Evolutionary conservation across 1,140 invertebrate species (phyloP).

Genomic region (Danaus melanippus): DNA sequence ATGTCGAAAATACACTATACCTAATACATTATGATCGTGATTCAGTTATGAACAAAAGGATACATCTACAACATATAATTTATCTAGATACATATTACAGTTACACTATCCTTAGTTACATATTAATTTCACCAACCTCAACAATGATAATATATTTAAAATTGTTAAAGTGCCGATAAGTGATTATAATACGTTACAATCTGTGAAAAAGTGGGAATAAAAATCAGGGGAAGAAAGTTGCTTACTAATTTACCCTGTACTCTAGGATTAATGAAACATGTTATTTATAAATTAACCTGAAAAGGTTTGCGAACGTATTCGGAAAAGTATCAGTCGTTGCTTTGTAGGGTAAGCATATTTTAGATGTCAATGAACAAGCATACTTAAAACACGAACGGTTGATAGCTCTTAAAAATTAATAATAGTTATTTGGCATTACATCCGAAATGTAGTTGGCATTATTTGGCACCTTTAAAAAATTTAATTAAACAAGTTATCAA

Average conservation of each 20-base stretch:
- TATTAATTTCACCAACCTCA: conserved; percentile 57
- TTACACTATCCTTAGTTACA: conserved; percentile 46
- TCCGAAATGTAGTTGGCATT: conserved; percentile 35
- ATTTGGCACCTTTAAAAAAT: conserved; percentile 65
- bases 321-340: conserved; percentile 54
- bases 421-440: conserved; percentile 33
- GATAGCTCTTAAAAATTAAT: conserved; percentile 35
- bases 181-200: conserved; percentile 58
- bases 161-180: conserved; percentile 63
- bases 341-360: conserved; percentile 55
- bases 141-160: conserved; percentile 61
- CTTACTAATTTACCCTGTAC: conserved; percentile 71
- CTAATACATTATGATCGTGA: conserved; percentile 28
- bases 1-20: conserved; percentile 40
- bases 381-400: conserved; percentile 33
- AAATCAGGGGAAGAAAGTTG: conserved; percentile 60
- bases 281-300: conserved; percentile 19
- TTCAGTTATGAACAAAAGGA: conserved; percentile 33
- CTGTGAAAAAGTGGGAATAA: conserved; percentile 63
- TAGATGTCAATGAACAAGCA: conserved; percentile 46
- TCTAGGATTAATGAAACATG: conserved; percentile 66
- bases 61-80: conserved; percentile 40
- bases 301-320: conserved; percentile 26
- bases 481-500: conserved; percentile 63
- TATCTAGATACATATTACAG: conserved; percentile 51